Percentiles rank a stretch among this genome's conserved stretches.
Evolutionary conservation across 2,113 vertebrate genomes (phyloP).

Genomic region (Anarhynchus alexandrinus): DNA sequence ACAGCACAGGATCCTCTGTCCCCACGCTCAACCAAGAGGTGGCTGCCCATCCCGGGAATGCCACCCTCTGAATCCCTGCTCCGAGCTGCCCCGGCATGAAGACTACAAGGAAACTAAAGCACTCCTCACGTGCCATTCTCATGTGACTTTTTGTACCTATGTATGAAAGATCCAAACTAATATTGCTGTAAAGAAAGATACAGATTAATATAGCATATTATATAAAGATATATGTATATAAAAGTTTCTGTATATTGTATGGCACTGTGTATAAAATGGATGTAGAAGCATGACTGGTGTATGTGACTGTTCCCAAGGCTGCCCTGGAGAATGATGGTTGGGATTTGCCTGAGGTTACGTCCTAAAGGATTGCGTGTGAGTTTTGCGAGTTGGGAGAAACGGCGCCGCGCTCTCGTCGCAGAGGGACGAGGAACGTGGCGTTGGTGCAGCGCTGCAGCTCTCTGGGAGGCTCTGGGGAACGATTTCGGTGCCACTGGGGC

Average conservation of each 20-base stretch:
- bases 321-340: not conserved
- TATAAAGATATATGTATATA: slow-evolving; percentile 82
- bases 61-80: slow-evolving; percentile 41
- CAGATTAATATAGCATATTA: slow-evolving; percentile 78
- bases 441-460: fast-evolving
- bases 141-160: slow-evolving; percentile 74
- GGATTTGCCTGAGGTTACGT: not conserved
- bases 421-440: too few relatives aligned
- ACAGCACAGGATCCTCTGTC: not conserved
- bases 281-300: slow-evolving; percentile 55
- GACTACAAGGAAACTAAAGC: slow-evolving; percentile 38
- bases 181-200: slow-evolving; percentile 78
- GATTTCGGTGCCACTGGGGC: not conserved
- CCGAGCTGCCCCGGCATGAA: slow-evolving; percentile 57
- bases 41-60: slow-evolving; percentile 14
- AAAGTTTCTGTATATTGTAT: slow-evolving; percentile 73
- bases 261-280: slow-evolving; percentile 76
- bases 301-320: slow-evolving; percentile 20
- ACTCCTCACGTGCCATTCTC: slow-evolving; percentile 66
- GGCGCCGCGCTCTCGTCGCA: fast-evolving
- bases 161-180: slow-evolving; percentile 75
- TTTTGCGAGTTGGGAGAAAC: not conserved
- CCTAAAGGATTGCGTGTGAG: not conserved
- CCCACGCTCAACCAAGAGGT: not conserved
- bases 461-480: not conserved